Conservation (phyloP, 2,797 vertebrate species). For the Melanotaenia boesemani region DNA sequence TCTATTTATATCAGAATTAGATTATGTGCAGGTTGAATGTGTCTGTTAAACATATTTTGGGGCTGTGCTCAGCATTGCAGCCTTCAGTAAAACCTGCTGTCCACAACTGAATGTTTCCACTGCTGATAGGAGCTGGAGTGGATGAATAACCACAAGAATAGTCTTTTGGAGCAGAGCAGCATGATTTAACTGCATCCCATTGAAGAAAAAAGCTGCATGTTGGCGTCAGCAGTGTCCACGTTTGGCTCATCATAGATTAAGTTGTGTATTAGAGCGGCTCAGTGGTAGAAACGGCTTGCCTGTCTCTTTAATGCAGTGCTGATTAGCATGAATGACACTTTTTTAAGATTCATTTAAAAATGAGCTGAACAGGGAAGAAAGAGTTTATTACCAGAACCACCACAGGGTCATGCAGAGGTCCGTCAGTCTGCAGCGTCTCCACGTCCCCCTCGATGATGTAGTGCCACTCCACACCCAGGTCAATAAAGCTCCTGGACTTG, state of each 20-base stretch:
- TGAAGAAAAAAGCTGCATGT: not conserved
- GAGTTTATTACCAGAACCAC: conserved; percentile 91
- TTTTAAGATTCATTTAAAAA: not conserved
- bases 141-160: too few species aligned
- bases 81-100: not conserved
- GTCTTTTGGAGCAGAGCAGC: not conserved
- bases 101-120: not conserved
- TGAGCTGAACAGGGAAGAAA: too few species aligned
- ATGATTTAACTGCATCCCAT: not conserved
- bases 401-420: conserved; percentile 92
- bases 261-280: too few species aligned
- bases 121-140: too few species aligned
- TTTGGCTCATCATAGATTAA: not conserved
- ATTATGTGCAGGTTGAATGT: not conserved
- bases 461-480: conserved; percentile 96
- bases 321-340: not conserved
- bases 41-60: not conserved
- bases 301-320: not conserved
- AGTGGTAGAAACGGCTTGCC: not conserved
- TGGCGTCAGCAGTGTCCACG: not conserved
- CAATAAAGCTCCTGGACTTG: conserved; percentile 91
- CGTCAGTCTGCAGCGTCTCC: conserved; percentile 93
- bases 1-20: not conserved
- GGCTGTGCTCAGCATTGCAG: not conserved
- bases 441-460: conserved; percentile 90